These are phyloP conservation scores for Odontesthes bonariensis DNA, from an alignment of 2,113 vertebrate genomes.

Conservation along the genomic window DNA sequence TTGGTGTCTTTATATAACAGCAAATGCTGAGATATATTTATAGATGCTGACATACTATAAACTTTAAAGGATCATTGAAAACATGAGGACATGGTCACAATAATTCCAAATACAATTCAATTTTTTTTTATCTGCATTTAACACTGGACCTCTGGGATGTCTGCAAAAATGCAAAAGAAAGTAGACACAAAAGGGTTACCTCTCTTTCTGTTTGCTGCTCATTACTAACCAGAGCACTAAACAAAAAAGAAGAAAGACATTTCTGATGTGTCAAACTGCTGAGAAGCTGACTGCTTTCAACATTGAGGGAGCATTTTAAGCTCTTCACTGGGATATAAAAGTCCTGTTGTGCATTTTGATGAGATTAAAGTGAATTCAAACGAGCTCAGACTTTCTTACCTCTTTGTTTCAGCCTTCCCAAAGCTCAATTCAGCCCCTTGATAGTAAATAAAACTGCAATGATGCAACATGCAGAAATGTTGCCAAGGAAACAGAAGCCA, in stretches of 20 bases:
- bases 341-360: conserved; percentile 25
- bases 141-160: background rate
- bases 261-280: conserved; percentile 27
- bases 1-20: no score
- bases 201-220: conserved; percentile 16
- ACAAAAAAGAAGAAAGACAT: conserved; percentile 3
- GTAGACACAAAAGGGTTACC: conserved; percentile 1
- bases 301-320: conserved; percentile 28
- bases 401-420: conserved; percentile 20
- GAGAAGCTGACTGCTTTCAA: conserved; percentile 24
- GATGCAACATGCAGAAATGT: conserved; percentile 76
- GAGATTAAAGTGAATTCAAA: conserved; percentile 53
- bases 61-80: no score
- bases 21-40: no score
- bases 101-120: no score
- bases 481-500: conserved; percentile 56
- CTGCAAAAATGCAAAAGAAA: background rate
- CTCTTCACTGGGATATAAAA: conserved; percentile 18
- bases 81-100: no score
- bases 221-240: conserved; percentile 13
- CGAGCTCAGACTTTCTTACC: background rate
- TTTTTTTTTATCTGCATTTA: no score
- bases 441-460: conserved; percentile 63
- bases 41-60: no score
- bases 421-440: conserved; percentile 59